These are phyloP conservation scores for Natrix natrix DNA, from an alignment of 2,797 vertebrate species.

Conservation along the genomic window DNA sequence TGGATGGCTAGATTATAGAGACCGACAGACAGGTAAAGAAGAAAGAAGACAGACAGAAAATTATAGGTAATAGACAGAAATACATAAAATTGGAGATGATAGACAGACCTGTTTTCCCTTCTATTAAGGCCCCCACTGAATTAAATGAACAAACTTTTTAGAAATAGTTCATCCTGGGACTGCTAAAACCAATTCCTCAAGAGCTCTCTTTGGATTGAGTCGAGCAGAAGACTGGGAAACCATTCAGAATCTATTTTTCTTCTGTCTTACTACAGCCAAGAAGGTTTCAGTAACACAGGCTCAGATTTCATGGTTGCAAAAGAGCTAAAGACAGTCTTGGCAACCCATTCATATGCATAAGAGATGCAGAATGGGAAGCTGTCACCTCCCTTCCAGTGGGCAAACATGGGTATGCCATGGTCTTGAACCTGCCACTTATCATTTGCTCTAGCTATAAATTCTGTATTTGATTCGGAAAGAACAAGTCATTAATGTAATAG, in stretches of 20 bases:
- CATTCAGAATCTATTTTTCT: neutral
- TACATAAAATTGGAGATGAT: neutral
- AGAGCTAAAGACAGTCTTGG: neutral
- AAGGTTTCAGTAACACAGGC: neutral
- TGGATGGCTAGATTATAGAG: neutral
- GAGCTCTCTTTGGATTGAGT: neutral
- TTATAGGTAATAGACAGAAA: no score
- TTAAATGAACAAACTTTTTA: neutral
- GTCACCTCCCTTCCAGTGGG: rapidly evolving
- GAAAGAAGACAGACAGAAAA: neutral
- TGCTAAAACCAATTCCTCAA: neutral
- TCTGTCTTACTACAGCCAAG: neutral
- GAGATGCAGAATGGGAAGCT: rapidly evolving
- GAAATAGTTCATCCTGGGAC: neutral
- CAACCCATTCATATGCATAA: rapidly evolving
- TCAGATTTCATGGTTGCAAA: neutral
- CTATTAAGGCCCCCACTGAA: neutral
- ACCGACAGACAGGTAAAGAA: neutral
- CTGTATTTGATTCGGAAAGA: neutral
- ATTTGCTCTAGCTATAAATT: neutral
- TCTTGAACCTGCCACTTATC: rapidly evolving
- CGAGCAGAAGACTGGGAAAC: neutral
- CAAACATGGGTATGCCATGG: rapidly evolving
- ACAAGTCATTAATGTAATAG: neutral
- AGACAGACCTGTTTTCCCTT: neutral